phyloP scores from a whole-genome alignment of 2,113 vertebrate genomes.

The Collichthys lucidus region DNA sequence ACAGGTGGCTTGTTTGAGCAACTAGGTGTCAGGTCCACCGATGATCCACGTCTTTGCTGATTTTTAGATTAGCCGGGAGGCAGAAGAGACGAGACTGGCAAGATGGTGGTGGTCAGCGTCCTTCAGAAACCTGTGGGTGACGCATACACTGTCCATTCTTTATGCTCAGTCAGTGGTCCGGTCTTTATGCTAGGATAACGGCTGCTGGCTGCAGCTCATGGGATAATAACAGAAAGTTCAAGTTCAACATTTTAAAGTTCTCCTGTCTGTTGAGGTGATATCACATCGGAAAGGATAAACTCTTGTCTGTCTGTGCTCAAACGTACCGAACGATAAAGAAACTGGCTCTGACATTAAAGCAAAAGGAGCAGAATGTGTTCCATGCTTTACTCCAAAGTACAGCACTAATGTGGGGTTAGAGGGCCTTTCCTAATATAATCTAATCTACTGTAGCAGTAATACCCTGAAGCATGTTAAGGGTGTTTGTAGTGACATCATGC shows the following conservation, averaged over 20 bases:
- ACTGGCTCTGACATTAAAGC: conserved; percentile 28
- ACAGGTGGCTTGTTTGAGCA: too few species aligned
- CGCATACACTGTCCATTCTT: too few species aligned
- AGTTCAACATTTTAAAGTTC: neutral
- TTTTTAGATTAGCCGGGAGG: too few species aligned
- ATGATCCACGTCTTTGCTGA: too few species aligned
- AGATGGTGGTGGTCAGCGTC: too few species aligned
- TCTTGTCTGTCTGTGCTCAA: neutral
- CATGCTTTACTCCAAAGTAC: conserved; percentile 44
- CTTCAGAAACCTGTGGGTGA: too few species aligned
- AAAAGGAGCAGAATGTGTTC: conserved; percentile 30
- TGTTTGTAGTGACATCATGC: conserved; percentile 72
- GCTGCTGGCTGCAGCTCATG: too few species aligned
- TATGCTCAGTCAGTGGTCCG: too few species aligned
- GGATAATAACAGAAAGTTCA: neutral
- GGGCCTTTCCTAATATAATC: conserved; percentile 61
- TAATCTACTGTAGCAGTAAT: conserved; percentile 65
- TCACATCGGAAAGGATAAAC: neutral
- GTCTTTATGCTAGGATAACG: too few species aligned
- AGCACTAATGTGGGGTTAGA: conserved; percentile 31
- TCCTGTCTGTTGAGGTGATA: neutral
- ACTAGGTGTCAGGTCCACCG: too few species aligned
- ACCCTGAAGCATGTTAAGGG: conserved; percentile 58
- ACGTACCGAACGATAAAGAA: conserved; percentile 25
- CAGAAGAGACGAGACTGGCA: too few species aligned